These are phyloP conservation scores for Siniperca knerii DNA, from an alignment of 2,113 vertebrate genomes.

Conservation along the genomic window DNA sequence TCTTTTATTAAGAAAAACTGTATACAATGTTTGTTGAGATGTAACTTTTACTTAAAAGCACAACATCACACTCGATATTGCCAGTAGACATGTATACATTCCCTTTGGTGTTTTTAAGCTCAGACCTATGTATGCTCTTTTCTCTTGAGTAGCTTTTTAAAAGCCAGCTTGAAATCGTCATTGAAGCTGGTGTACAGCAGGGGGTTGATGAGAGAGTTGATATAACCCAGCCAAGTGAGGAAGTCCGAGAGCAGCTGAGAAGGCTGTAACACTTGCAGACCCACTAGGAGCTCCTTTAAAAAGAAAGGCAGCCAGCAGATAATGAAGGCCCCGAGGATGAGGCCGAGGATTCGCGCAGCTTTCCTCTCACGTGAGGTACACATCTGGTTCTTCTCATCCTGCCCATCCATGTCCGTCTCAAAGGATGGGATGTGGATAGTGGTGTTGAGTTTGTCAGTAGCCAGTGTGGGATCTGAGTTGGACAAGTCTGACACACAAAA, in stretches of 20 bases:
- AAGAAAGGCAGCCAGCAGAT: slow-evolving; percentile 95
- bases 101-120: background rate
- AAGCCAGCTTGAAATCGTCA: slow-evolving; percentile 93
- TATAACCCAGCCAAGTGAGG: slow-evolving; percentile 93
- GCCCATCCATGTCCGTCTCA: slow-evolving; percentile 81
- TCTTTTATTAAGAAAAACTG: background rate
- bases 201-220: slow-evolving; percentile 94
- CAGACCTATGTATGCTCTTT: slow-evolving; percentile 81
- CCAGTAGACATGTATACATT: background rate
- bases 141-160: slow-evolving; percentile 89
- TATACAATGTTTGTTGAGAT: background rate
- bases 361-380: slow-evolving; percentile 89
- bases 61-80: background rate
- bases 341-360: slow-evolving; percentile 90
- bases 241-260: slow-evolving; percentile 87
- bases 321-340: slow-evolving; percentile 93
- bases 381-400: slow-evolving; percentile 87
- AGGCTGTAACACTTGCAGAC: slow-evolving; percentile 83
- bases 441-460: slow-evolving; percentile 83
- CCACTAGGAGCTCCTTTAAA: slow-evolving; percentile 91
- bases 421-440: slow-evolving; percentile 82
- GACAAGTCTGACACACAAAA: slow-evolving; percentile 90
- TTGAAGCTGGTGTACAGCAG: slow-evolving; percentile 95
- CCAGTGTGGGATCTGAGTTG: slow-evolving; percentile 85
- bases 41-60: slow-evolving; percentile 18